Conservation (phyloP, 2,113 vertebrate genomes). For the Mugil cephalus region DNA sequence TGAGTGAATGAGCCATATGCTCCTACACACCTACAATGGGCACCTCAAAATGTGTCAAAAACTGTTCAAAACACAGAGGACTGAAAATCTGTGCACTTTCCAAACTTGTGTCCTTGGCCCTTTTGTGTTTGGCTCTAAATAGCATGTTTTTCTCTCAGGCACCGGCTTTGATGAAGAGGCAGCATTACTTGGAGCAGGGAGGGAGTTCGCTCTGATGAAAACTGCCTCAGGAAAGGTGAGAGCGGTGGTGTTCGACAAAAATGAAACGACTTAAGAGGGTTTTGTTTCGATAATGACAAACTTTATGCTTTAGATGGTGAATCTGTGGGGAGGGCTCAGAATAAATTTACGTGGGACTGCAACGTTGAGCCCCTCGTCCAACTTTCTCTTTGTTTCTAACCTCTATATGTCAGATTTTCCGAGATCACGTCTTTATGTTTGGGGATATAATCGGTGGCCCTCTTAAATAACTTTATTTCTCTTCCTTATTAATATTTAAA, state of each 20-base stretch:
- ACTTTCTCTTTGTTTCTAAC: slow-evolving; percentile 13
- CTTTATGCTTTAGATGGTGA: neutral
- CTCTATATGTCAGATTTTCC: slow-evolving; percentile 36
- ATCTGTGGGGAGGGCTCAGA: neutral
- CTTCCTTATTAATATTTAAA: slow-evolving; percentile 12
- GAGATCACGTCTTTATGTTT: slow-evolving; percentile 22
- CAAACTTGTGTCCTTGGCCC: slow-evolving; percentile 8
- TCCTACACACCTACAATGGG: neutral
- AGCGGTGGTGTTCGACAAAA: slow-evolving; percentile 19
- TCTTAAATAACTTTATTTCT: slow-evolving; percentile 20
- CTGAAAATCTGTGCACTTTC: neutral
- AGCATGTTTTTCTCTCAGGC: slow-evolving; percentile 81
- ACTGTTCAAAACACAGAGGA: neutral
- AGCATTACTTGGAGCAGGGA: slow-evolving; percentile 94
- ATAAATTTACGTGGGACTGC: slow-evolving; percentile 10
- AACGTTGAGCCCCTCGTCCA: neutral
- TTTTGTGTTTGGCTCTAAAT: slow-evolving; percentile 38
- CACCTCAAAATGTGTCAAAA: neutral
- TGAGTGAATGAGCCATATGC: neutral
- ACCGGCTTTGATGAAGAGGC: slow-evolving; percentile 99
- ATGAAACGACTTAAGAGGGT: slow-evolving; percentile 5
- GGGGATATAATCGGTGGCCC: slow-evolving; percentile 9
- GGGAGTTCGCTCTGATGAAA: slow-evolving; percentile 99
- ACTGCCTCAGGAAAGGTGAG: slow-evolving; percentile 97
- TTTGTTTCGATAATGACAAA: slow-evolving; percentile 43